Base-by-base conservation (phyloP, 2,797 vertebrate genomes). In the Lophius americanus region DNA sequence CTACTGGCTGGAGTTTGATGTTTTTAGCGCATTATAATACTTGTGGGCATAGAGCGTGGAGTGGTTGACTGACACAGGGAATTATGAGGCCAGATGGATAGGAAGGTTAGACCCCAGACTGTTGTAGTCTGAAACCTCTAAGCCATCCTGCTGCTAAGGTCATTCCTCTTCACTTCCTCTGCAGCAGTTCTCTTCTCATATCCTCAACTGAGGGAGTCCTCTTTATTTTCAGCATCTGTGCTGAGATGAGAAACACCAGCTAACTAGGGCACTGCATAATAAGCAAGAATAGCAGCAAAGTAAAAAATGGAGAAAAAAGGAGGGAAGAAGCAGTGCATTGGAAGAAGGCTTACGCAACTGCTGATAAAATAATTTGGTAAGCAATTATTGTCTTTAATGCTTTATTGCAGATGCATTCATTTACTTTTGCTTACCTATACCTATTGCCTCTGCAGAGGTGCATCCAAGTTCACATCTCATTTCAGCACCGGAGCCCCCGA, bases 261-360 rank as follows among this genome's bases (percentile, higher is more conserved):
- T 90, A 92, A 92, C 88, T 93, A 90, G 90, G 91, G 83, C 91
- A 91, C 85, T 85, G 91, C 92, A 90, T 91, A 91, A 90, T 91
- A 89, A 91, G 90, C 86, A 84, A 85, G 87, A 89, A 85, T 68
- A 85, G 81, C 78, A 82, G 82, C 66, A 67, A 79, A 87, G 81
- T 61, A 56, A 82, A 71, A 81, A 60, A 71, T 68, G 56, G 64
- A 68, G 71, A 64, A 65, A 32, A 61, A 65, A 47, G n/a, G 51
- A 51, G 2, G 46, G 61, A 57, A 71, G 74, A 79, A 75, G 76
- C 52, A 32, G 68, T 76, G 80, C 58, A 68, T 32, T n/a, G 23
- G 68, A 64, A 73, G 52, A 51, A 75, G 57, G 80, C 73, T 83
- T 80, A 84, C 61, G 68, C 67, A 75, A 79, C 57, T 89, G 86